Base-by-base conservation (phyloP, 2,113 vertebrate species). In the Sigmodon hispidus region DNA sequence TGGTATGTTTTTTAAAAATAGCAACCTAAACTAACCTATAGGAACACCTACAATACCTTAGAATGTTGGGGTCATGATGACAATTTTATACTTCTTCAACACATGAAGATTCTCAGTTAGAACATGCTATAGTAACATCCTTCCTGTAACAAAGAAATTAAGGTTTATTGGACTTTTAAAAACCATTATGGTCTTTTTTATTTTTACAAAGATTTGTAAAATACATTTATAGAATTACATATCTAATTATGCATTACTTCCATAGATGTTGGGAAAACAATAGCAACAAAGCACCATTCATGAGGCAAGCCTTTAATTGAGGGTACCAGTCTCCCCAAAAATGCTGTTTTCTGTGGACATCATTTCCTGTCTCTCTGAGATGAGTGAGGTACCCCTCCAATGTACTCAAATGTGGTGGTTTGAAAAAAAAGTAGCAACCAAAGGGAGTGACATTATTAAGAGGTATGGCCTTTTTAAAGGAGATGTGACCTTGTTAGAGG, bases 91-190 rank as follows among this genome's bases (percentile, higher is more conserved):
- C 40, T 50, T 24, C 40, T 50, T 24, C 29, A 86, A 80, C 80
- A 57, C 6, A 61, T 52, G 13, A 81, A 50, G 76, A 22, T 61
- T 88, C 40, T 96, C 45, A 65, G 0, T 83, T 50, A 22, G 13
- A 93, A 85, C 52, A 77, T 73, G 15, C 17, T 94, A 1, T 79
- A 57, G 88, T 88, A 92, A 76, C 15, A 89, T 73, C 43, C 67
- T 89, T n/a, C 10, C 65, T 89, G 13, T 89, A 65, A 83, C 34
- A 95, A 96, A 84, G 59, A 96, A 87, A 96, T 67, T 29, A 0
- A 24, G 83, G 45, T 65, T 72, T 80, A 84, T 9, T 69, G 67
- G 26, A 61, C 21, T 36, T 36, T 43, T 75, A 80, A 85, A 86
- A 95, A 36, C 36, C 67, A 29, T 17, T 12, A 94, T 10, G 36